These are phyloP conservation scores for Folsomia candida DNA, from an alignment of 2,888 invertebrate species.

Conservation along the genomic window DNA sequence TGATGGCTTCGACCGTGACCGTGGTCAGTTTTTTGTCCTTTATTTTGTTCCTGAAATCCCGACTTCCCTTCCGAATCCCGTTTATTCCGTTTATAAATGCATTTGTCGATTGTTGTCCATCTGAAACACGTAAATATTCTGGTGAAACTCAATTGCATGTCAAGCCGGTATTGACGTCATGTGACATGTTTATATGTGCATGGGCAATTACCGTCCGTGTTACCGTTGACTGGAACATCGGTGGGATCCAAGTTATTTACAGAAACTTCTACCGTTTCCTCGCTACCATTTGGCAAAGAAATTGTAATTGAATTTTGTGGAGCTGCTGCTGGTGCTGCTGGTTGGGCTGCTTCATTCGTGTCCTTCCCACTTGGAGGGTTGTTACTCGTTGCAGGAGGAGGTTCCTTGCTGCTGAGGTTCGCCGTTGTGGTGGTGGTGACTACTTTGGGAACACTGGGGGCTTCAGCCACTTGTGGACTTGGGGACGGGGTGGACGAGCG, in stretches of 20 bases:
- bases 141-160: too few species aligned
- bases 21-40: slow-evolving; percentile 45
- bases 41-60: slow-evolving; percentile 34
- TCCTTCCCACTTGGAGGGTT: neutral
- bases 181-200: too few species aligned
- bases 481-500: neutral
- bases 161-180: too few species aligned
- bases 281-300: neutral
- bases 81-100: slow-evolving; percentile 18
- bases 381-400: slow-evolving; percentile 2
- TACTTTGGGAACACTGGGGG: neutral
- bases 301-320: neutral
- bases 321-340: neutral
- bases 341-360: neutral
- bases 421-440: neutral
- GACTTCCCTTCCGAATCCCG: slow-evolving; percentile 28
- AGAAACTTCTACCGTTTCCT: neutral
- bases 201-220: too few species aligned
- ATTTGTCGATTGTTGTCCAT: neutral
- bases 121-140: too few species aligned
- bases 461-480: neutral
- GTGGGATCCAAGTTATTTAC: neutral
- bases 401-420: slow-evolving; percentile 10
- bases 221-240: neutral
- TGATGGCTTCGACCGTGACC: slow-evolving; percentile 47